Base-by-base conservation (phyloP, 2,113 vertebrate species). In the Sylvia atricapilla region DNA sequence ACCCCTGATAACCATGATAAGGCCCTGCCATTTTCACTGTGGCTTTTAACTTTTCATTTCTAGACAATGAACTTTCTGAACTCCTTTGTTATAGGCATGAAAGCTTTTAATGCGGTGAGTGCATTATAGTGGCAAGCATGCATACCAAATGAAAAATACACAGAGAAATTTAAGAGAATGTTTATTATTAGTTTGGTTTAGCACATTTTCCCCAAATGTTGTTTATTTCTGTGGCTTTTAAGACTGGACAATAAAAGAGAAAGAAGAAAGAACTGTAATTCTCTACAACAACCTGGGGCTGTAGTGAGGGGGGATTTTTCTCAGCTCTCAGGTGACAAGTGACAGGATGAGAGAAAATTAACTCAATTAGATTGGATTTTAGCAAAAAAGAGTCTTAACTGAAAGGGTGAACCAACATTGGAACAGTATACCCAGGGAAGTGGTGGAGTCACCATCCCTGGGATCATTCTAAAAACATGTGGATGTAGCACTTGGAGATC, bases 401-500 rank as follows among this genome's bases (percentile, higher is more conserved):
- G n/a, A 7, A 41, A 41, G 24, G 23, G 47, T 63, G 49, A n/a
- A 6, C 33, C 63, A n/a, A 15, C 41, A n/a, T 3, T 25, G 58
- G 20, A 18, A 41, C 3, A n/a, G 31, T 19, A 8, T n/a, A 2
- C 6, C 7, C 75, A 55, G 16, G 41, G n/a, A 47, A 21, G 20
- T 21, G 47, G 23, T 20, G 64, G 39, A 30, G 41, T 13, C 56
- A 17, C 28, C 49, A 63, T 15, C 21, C 41, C 35, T 31, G 30
- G n/a, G 27, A 72, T 27, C 15, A 53, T 12, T 22, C n/a, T 15
- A 25, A 35, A 55, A 35, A 8, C 0, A 0, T 3, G 23, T 14
- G 75, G 13, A 9, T 30, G 24, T n/a, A 24, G 10, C 49, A 17
- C 28, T 8, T 9, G 41, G 66, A 30, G 28, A 17, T 2, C 0